Conservation (phyloP, 2,888 invertebrate species). For the Labia minor region DNA sequence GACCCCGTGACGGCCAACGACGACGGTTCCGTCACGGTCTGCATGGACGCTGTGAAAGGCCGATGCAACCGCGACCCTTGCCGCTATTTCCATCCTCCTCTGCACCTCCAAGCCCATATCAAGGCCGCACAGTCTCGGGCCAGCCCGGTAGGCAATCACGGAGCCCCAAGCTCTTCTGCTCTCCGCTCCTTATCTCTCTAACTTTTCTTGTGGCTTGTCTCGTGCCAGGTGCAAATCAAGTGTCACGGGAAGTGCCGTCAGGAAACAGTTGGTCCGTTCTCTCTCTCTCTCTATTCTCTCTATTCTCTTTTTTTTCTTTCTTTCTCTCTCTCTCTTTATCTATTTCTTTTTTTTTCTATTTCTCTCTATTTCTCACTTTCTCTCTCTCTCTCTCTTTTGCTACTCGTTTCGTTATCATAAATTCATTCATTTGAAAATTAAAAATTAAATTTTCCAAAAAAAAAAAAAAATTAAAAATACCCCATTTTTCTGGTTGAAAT, state of each 20-base stretch:
- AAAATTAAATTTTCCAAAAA: no score
- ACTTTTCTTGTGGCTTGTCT: slow-evolving; percentile 25
- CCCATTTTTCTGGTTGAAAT: no score
- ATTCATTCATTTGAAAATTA: no score
- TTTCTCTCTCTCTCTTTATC: no score
- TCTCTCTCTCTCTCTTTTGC: no score
- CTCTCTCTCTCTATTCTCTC: slow-evolving; percentile 44
- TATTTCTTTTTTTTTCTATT: no score
- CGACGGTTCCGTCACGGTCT: slow-evolving; percentile 98
- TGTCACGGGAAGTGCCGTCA: background rate
- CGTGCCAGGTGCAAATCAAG: slow-evolving; percentile 23
- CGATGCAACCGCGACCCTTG: slow-evolving; percentile 98
- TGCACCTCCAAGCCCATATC: slow-evolving; percentile 98
- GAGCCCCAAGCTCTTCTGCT: slow-evolving; percentile 27
- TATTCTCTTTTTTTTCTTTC: no score
- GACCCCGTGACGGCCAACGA: slow-evolving; percentile 86
- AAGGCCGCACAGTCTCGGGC: slow-evolving; percentile 93
- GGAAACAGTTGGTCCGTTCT: slow-evolving; percentile 34
- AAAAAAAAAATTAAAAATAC: no score
- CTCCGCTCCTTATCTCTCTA: slow-evolving; percentile 25
- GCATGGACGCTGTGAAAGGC: slow-evolving; percentile 99
- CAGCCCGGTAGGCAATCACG: slow-evolving; percentile 63
- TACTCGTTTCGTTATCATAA: no score
- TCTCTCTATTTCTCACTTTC: no score
- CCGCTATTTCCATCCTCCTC: slow-evolving; percentile 99